Conservation (phyloP, 2,113 vertebrate genomes). For the Tetrao urogallus region DNA sequence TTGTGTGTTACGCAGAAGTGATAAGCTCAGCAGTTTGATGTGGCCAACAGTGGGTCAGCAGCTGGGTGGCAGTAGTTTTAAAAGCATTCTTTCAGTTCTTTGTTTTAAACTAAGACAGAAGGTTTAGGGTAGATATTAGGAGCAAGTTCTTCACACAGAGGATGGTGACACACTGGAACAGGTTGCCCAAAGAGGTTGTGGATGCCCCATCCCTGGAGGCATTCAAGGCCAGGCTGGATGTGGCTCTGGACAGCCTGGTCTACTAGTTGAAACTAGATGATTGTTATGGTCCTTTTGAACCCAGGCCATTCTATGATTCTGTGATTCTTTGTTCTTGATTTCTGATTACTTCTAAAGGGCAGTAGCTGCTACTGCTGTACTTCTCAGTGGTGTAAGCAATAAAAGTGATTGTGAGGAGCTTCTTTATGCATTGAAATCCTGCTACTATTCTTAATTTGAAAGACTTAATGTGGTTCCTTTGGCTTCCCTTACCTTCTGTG, state of each 20-base stretch:
- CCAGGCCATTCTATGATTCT: too few relatives aligned
- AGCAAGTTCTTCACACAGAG: too few relatives aligned
- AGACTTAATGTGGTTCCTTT: background rate
- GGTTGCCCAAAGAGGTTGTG: too few relatives aligned
- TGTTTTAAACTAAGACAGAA: too few relatives aligned
- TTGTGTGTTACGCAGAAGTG: background rate
- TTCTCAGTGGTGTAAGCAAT: background rate
- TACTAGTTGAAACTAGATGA: too few relatives aligned
- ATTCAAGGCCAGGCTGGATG: too few relatives aligned
- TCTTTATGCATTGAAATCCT: background rate
- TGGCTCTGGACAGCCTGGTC: too few relatives aligned
- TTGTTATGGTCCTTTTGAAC: too few relatives aligned
- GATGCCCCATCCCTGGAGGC: too few relatives aligned
- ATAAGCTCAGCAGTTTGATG: background rate
- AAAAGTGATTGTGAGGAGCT: background rate
- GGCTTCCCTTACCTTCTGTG: background rate
- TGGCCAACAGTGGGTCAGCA: background rate
- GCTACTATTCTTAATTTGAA: background rate
- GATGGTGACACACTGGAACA: too few relatives aligned
- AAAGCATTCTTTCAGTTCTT: background rate
- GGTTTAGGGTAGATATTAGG: too few relatives aligned
- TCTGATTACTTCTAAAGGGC: background rate
- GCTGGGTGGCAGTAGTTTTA: background rate
- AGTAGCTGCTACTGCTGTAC: background rate
- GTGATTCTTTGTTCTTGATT: background rate